Base-by-base conservation (phyloP, 1,140 invertebrate species). In the Brachionus rubens region DNA sequence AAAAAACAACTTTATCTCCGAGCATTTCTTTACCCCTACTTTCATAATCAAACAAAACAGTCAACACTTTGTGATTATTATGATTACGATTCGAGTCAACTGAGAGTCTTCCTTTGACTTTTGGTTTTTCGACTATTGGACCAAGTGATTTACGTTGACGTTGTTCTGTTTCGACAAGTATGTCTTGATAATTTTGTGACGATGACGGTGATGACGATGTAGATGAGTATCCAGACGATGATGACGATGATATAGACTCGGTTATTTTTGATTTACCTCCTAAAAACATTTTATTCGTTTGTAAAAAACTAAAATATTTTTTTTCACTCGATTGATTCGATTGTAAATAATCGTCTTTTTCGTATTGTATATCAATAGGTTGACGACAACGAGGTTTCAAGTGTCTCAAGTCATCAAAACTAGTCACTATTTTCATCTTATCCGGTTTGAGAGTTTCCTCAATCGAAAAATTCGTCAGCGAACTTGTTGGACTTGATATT, bases 221-320 rank as follows among this genome's bases (percentile, higher is more conserved):
- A 16, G 54, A 59, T 33, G 54, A 59, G 46, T 36, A 72, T 12
- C 36, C 68, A 1, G 46, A 40, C 6, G 68, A 40, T 0, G 43
- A 30, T 4, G 19, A 9, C 30, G 46, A 40, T 4, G 12, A 72
- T 21, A 28, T n/a, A 16, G 68, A 50, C 28, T 36, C 54, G 19
- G 54, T 21, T 0, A 33, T 59, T 41, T 72, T 72, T 56, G n/a
- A 46, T 14, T 56, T 28, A n/a, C n/a, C n/a, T 10, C 26, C 19
- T 6, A 40, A 24, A 72, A 72, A 72, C 9, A 12, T 48, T 50
- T 72, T 72, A 14, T 72, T 72, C 50, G 68, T 72, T 21, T 48
- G 30, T 30, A 72, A 50, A 48, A 72, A 72, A 54, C 68, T 72
- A 33, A 72, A 72, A 28, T 72, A 72, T 43, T 65, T 65, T 65